Conservation (phyloP, 2,113 vertebrate species). For the Rhineura floridana region DNA sequence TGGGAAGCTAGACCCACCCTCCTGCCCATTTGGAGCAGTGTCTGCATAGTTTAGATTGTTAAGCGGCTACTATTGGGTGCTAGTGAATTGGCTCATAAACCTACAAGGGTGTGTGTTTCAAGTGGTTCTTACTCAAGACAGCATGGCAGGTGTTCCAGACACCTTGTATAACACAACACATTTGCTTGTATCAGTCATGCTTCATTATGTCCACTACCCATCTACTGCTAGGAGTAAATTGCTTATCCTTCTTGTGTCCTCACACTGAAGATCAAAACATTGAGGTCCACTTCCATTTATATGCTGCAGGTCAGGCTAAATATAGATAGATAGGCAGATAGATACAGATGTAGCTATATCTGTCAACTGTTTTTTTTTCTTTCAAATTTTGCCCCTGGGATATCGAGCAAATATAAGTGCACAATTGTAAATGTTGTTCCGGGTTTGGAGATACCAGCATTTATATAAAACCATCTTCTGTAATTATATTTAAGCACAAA, state of each 20-base stretch:
- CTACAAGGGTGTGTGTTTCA: not conserved
- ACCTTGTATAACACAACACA: slow-evolving; percentile 51
- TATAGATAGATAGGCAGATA: not conserved
- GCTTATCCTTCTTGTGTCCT: slow-evolving; percentile 50
- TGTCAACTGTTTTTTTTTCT: not conserved
- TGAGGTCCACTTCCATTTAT: slow-evolving; percentile 3
- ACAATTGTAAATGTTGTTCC: not conserved
- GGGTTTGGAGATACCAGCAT: not conserved
- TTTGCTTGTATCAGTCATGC: slow-evolving; percentile 62
- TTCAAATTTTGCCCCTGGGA: too few relatives aligned
- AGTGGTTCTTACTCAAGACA: slow-evolving; percentile 45
- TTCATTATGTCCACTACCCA: slow-evolving; percentile 46
- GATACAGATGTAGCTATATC: not conserved
- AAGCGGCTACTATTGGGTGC: not conserved
- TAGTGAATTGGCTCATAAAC: not conserved
- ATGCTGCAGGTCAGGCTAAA: not conserved
- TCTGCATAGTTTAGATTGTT: not conserved
- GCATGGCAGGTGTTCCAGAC: slow-evolving; percentile 62
- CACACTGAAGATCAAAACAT: slow-evolving; percentile 44
- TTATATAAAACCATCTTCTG: not conserved
- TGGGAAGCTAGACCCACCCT: not conserved
- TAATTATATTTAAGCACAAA: not conserved
- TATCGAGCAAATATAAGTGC: not conserved
- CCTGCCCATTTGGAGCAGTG: not conserved
- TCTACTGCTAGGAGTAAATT: slow-evolving; percentile 55